A percentile compares a stretch with the other conserved stretches of the same genome.
Evolutionary conservation across 1,140 invertebrate species (phyloP).

Genomic region (Zaprionus ornatus): DNA sequence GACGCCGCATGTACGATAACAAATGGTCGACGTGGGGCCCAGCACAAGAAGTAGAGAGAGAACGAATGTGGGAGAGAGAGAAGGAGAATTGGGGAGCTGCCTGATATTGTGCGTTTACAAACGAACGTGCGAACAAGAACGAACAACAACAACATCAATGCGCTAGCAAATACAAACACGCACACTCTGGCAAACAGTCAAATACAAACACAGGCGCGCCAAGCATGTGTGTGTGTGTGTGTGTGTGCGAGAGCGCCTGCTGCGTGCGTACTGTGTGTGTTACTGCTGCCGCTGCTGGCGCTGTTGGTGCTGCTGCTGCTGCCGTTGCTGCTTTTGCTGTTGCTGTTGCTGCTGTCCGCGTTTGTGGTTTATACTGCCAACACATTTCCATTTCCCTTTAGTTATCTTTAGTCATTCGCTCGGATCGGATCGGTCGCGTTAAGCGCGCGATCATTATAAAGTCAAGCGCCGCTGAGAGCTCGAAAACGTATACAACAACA

Average conservation of each 20-base stretch:
- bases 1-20: conserved; percentile 41
- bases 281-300: conserved; percentile 29
- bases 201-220: conserved; percentile 39
- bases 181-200: conserved; percentile 16
- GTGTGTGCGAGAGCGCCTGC: conserved; percentile 29
- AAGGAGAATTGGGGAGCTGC: not conserved
- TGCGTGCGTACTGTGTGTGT: conserved; percentile 32
- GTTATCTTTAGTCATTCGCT: conserved; percentile 74
- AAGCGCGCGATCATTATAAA: conserved; percentile 52
- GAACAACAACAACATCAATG: conserved; percentile 34
- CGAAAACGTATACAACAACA: conserved; percentile 21
- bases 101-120: conserved; percentile 60
- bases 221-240: not conserved
- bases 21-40: conserved; percentile 17
- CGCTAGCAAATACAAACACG: conserved; percentile 33
- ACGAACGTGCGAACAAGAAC: conserved; percentile 45
- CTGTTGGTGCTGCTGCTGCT: conserved; percentile 24
- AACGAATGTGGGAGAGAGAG: not conserved
- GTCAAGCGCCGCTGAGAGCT: conserved; percentile 32
- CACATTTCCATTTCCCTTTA: conserved; percentile 77
- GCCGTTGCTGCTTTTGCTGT: conserved; percentile 23
- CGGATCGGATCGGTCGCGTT: conserved; percentile 65
- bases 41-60: not conserved
- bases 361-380: conserved; percentile 78
- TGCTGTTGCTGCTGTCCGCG: conserved; percentile 59